Evolutionary conservation across 1,140 invertebrate species (phyloP), one percentile per base, ranked within the genome.

Genomic region (Drosophila santomea): DNA sequence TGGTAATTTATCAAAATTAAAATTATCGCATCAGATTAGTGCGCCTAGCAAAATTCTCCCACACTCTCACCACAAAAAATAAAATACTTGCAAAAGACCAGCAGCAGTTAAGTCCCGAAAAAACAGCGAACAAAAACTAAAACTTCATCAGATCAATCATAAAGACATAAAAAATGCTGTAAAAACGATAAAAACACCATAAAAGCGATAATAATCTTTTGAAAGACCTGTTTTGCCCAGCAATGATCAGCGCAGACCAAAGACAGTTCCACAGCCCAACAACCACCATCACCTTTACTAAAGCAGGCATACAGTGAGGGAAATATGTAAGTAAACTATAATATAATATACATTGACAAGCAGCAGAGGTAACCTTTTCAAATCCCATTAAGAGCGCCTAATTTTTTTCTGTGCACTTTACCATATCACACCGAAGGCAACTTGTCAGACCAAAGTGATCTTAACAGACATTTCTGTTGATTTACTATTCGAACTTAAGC

Each of bases 131-230:
- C 66, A 74, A 63, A 28, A 58, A 64, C 52, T 52, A 48, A 66
- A 66, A 75, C 73, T 75, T 82, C 82, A 82, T 88, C 82, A 86
- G 82, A 86, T 86, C 83, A 86, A 86, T 86, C 82, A 86, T 82
- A 81, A 71, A 74, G 56, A 86, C 81, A 74, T 60, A 60, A 38
- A 74, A 77, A 69, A 74, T 71, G 69, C 63, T 83, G 64, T 83
- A 74, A 74, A 79, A 75, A 86, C 78, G 83, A 86, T 86, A 72
- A 79, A 86, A 73, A 71, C 55, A 78, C 82, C 83, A 88, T 88
- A 86, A 86, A 86, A 72, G 79, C 52, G 83, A 86, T 86, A 73
- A 74, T 79, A 78, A 86, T 86, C 83, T 83, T 83, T 89, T 79
- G 83, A 88, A 79, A 86, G 75, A 86, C 83, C 83, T 64, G 83